phyloP scores from a whole-genome alignment of 2,113 vertebrate genomes.

The Argyrosomus japonicus region DNA sequence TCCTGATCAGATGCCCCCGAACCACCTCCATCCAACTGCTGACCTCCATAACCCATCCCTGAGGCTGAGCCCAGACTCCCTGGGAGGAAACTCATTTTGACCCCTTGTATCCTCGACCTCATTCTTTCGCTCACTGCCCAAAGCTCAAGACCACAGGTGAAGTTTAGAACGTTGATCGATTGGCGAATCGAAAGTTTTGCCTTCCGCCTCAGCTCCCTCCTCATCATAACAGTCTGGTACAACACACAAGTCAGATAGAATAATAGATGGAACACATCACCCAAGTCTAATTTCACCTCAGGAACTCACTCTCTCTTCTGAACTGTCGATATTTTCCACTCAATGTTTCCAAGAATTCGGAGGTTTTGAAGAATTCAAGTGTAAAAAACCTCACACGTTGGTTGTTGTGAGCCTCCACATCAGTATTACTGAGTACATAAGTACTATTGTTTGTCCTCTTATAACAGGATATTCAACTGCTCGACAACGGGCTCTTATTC shows the following conservation, averaged over 20 bases:
- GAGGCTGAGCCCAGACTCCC: neutral
- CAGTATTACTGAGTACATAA: too few relatives aligned
- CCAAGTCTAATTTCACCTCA: neutral
- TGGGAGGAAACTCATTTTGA: neutral
- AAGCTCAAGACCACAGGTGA: neutral
- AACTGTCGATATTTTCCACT: slow-evolving; percentile 32
- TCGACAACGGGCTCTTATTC: too few relatives aligned
- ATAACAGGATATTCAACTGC: too few relatives aligned
- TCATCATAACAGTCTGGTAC: neutral
- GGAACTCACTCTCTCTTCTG: neutral
- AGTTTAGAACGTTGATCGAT: neutral
- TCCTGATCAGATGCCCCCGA: neutral
- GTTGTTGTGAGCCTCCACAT: neutral
- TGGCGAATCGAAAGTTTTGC: neutral
- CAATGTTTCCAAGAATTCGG: slow-evolving; percentile 9
- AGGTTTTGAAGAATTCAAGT: neutral
- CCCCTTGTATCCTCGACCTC: neutral
- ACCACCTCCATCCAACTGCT: too few relatives aligned
- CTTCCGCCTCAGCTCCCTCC: neutral
- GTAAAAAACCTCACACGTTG: neutral
- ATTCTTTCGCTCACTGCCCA: neutral
- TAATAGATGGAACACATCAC: neutral
- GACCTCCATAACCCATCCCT: neutral
- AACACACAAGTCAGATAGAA: neutral
- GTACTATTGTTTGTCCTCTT: too few relatives aligned